Conservation (phyloP, 2,888 invertebrate genomes). For the Crossocerus cetratus region DNA sequence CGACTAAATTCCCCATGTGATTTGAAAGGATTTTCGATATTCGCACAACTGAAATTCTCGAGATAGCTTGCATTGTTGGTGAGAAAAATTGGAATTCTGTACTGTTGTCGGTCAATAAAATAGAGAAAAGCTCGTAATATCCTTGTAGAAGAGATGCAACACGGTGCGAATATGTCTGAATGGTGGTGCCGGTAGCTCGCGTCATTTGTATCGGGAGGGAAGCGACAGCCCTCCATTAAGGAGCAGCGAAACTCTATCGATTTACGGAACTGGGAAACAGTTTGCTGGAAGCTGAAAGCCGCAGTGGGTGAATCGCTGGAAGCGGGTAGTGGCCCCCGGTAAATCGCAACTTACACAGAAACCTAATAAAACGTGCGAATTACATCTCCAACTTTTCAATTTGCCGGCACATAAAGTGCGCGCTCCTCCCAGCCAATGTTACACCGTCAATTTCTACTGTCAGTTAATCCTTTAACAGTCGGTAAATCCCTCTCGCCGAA, state of each 20-base stretch:
- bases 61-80: no score
- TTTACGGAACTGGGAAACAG: not conserved
- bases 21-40: no score
- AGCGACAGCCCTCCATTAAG: not conserved
- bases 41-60: no score
- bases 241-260: constrained; percentile 1
- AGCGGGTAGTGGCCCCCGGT: not conserved
- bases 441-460: not conserved
- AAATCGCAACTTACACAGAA: constrained; percentile 5
- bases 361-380: constrained; percentile 1
- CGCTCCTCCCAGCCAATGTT: not conserved
- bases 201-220: not conserved
- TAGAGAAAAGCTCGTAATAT: no score
- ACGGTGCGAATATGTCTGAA: not conserved
- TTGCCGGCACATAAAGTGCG: not conserved
- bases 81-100: no score
- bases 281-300: not conserved
- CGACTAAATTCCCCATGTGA: no score
- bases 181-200: not conserved
- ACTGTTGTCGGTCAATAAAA: no score
- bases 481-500: not conserved
- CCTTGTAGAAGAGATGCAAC: no score
- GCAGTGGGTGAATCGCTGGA: not conserved
- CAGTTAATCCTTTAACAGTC: not conserved
- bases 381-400: not conserved